Evolutionary conservation across 1,140 invertebrate species (phyloP).

Genomic region (Drepana arcuata): DNA sequence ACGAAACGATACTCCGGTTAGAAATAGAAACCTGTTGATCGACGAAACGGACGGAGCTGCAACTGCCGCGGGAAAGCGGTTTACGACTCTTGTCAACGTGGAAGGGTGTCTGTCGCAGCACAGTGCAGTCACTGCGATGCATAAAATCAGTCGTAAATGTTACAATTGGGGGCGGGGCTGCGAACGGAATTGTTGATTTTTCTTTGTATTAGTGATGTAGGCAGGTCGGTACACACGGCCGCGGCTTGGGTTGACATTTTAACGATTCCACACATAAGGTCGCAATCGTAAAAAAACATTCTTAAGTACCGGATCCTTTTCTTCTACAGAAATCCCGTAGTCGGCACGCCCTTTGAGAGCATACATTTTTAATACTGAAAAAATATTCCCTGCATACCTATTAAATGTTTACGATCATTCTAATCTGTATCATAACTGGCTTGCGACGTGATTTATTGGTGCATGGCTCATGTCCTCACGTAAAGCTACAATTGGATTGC

Average conservation of each 20-base stretch:
- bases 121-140: constrained; percentile 13
- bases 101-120: constrained; percentile 4
- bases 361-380: constrained; percentile 49
- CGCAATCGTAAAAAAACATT: constrained; percentile 29
- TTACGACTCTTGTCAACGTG: constrained; percentile 16
- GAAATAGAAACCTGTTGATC: neutral
- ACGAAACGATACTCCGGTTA: neutral
- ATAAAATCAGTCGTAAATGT: constrained; percentile 38
- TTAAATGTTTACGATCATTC: constrained; percentile 55
- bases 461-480: too few species aligned
- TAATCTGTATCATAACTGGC: constrained; percentile 49
- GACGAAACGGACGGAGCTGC: constrained; percentile 8
- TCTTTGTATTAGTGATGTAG: too few species aligned
- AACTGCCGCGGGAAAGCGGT: too few species aligned
- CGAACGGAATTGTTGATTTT: too few species aligned
- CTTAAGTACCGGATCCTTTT: constrained; percentile 36
- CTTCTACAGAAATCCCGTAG: constrained; percentile 23
- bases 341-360: constrained; percentile 38
- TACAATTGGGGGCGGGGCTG: constrained; percentile 23
- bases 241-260: constrained; percentile 46
- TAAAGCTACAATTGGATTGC: too few species aligned
- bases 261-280: constrained; percentile 50
- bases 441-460: constrained; percentile 31
- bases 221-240: too few species aligned
- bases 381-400: constrained; percentile 46